Conservation (phyloP, 2,888 invertebrate species). For the Schizotus pectinicornis region DNA sequence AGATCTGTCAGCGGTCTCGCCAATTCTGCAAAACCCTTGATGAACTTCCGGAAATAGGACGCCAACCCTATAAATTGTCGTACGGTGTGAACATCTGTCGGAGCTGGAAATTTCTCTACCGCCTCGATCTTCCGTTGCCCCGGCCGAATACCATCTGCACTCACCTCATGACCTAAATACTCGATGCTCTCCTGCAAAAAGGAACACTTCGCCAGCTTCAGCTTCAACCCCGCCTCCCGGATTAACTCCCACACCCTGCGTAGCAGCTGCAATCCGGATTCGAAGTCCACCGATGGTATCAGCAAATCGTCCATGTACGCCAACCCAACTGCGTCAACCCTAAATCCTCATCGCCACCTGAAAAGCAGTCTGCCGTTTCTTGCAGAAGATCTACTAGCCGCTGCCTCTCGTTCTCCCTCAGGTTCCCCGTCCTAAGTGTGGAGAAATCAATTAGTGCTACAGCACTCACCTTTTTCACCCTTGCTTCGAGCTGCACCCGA, state of each 20-base stretch:
- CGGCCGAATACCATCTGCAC: no score
- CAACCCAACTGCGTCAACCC: conserved; percentile 24
- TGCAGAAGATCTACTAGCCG: neutral
- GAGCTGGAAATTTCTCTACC: no score
- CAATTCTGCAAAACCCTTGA: no score
- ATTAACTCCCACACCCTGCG: conserved; percentile 19
- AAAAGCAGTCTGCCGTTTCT: conserved; percentile 1
- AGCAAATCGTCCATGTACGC: conserved; percentile 31
- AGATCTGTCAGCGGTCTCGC: no score
- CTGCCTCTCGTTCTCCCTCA: neutral
- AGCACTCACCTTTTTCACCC: no score
- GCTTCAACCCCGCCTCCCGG: conserved; percentile 21
- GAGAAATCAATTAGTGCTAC: no score
- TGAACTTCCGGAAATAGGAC: no score
- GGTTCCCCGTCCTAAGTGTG: no score
- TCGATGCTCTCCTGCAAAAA: conserved; percentile 25
- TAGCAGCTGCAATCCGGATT: conserved; percentile 23
- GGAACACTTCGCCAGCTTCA: conserved; percentile 29
- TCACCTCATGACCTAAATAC: no score
- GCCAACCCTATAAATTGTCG: no score
- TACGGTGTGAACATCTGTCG: no score
- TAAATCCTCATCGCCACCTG: conserved; percentile 10
- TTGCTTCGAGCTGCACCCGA: neutral
- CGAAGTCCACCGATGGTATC: conserved; percentile 20
- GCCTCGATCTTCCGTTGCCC: no score